Evolutionary conservation across 1,140 invertebrate species (phyloP).

Genomic region (Andrena cerasifolii): DNA sequence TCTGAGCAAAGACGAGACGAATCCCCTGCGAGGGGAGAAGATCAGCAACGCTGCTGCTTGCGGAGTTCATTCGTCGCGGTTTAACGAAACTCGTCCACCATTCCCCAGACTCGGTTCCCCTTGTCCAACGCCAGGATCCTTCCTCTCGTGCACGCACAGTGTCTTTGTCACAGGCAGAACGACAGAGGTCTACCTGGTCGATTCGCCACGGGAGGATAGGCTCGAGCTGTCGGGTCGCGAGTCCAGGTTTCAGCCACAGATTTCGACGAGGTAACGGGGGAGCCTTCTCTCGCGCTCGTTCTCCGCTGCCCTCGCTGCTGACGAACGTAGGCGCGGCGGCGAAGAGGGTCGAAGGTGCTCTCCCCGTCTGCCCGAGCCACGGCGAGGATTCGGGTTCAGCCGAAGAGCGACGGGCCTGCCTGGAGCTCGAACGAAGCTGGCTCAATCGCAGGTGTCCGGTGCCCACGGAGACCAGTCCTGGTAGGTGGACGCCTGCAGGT

Average conservation of each 20-base stretch:
- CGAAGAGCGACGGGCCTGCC: no score
- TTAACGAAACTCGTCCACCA: slow-evolving; percentile 11
- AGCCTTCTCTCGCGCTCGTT: no score
- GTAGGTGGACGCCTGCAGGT: slow-evolving; percentile 73
- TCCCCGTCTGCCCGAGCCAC: neutral
- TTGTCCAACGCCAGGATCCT: neutral
- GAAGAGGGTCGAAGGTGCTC: no score
- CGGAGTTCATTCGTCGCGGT: neutral
- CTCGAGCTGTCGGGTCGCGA: neutral
- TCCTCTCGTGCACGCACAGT: neutral
- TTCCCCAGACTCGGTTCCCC: neutral
- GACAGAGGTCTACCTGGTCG: no score
- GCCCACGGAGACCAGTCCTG: slow-evolving; percentile 79
- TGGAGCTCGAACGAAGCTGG: neutral
- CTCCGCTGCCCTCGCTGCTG: no score
- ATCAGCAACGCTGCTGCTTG: neutral
- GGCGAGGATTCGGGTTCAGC: neutral
- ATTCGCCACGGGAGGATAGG: no score
- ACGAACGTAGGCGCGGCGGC: no score
- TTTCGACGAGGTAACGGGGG: neutral
- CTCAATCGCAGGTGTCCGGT: slow-evolving; percentile 78
- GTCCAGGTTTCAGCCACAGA: no score
- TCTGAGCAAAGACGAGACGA: no score
- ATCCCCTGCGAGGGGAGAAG: no score
- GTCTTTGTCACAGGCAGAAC: no score